These are phyloP conservation scores for Gadopsis marmoratus DNA, from an alignment of 2,797 vertebrate genomes.

Conservation along the genomic window DNA sequence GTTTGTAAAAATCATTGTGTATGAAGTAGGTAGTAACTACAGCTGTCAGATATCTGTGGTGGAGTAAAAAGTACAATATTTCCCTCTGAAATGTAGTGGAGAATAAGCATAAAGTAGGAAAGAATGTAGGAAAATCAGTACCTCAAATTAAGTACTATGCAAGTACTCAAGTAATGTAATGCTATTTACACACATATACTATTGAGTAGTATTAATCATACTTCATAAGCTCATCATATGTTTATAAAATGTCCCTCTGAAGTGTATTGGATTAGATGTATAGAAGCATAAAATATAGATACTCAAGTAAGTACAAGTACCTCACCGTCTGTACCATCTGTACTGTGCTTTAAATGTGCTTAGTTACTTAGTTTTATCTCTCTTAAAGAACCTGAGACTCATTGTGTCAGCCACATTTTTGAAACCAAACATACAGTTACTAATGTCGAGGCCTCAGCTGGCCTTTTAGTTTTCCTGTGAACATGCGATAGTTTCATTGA, in stretches of 20 bases:
- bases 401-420: too few species aligned
- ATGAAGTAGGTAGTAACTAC: neutral
- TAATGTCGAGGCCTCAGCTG: constrained; percentile 1
- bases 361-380: neutral
- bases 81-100: too few species aligned
- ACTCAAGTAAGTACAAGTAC: neutral
- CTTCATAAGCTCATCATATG: neutral
- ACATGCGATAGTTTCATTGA: neutral
- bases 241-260: neutral
- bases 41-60: neutral
- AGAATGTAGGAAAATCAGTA: too few species aligned
- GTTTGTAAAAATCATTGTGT: too few species aligned
- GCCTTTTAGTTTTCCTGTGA: neutral
- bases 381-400: neutral
- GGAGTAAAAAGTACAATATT: neutral
- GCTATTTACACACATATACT: too few species aligned
- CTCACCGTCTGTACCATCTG: too few species aligned
- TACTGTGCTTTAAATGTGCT: neutral
- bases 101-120: too few species aligned
- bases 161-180: neutral
- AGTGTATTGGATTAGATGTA: neutral
- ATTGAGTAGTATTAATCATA: neutral
- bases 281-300: neutral
- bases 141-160: too few species aligned
- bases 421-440: neutral